These are phyloP conservation scores for Euwallacea similis DNA, from an alignment of 1,140 invertebrate species.

Conservation along the genomic window DNA sequence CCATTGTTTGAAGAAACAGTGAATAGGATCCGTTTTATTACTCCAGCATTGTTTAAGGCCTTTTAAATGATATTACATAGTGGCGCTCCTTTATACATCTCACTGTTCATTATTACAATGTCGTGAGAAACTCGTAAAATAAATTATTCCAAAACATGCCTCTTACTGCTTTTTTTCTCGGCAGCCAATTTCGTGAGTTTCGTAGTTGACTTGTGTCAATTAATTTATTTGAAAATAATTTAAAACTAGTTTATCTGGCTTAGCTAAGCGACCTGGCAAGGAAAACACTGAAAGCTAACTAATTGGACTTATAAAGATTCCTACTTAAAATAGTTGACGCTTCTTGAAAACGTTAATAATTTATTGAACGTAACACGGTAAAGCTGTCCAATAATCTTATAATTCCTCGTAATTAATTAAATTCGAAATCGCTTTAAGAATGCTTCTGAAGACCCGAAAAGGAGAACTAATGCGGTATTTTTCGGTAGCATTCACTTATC, in stretches of 20 bases:
- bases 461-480: conserved; percentile 3
- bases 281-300: neutral
- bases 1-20: conserved; percentile 13
- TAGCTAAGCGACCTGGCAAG: neutral
- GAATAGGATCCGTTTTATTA: conserved; percentile 13
- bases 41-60: conserved; percentile 1
- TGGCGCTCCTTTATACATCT: neutral
- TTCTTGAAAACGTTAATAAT: conserved; percentile 7
- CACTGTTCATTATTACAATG: neutral
- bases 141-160: neutral
- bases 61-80: conserved; percentile 11
- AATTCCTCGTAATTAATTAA: conserved; percentile 21
- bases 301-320: conserved; percentile 9
- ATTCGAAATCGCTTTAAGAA: conserved; percentile 16
- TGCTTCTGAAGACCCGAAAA: conserved; percentile 12
- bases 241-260: neutral
- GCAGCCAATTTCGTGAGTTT: neutral
- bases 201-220: neutral
- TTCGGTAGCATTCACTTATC: conserved; percentile 5
- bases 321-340: conserved; percentile 11
- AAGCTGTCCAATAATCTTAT: conserved; percentile 14
- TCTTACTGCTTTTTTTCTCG: too few species aligned
- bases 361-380: conserved; percentile 7
- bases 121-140: conserved; percentile 12
- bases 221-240: neutral